phyloP scores from a whole-genome alignment of 1,140 invertebrate genomes.

The Scaptomyza pallida region DNA sequence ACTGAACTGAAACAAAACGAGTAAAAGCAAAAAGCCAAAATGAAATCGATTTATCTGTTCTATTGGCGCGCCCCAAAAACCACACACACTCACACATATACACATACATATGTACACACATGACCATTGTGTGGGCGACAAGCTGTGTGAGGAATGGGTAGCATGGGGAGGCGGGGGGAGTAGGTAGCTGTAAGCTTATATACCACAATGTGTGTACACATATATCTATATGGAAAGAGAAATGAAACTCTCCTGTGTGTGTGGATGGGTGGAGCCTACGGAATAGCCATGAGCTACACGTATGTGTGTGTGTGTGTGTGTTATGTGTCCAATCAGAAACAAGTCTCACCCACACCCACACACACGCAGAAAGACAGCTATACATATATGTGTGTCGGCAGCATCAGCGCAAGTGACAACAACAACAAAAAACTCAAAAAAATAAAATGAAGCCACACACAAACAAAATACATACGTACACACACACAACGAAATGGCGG shows the following conservation, averaged over 20 bases:
- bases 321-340: constrained; percentile 78
- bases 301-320: constrained; percentile 36
- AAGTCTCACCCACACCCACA: constrained; percentile 36
- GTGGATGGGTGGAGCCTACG: constrained; percentile 77
- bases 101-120: constrained; percentile 17
- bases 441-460: constrained; percentile 22
- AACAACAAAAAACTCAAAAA: constrained; percentile 22
- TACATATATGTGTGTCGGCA: constrained; percentile 5
- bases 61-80: constrained; percentile 53
- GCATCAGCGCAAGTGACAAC: constrained; percentile 12
- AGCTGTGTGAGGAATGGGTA: neutral
- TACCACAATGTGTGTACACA: neutral
- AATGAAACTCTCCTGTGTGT: constrained; percentile 41
- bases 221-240: constrained; percentile 43
- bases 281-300: constrained; percentile 55
- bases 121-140: constrained; percentile 43
- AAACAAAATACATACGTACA: neutral
- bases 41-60: constrained; percentile 79
- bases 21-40: constrained; percentile 44
- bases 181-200: constrained; percentile 1
- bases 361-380: constrained; percentile 14
- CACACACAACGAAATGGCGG: constrained; percentile 7
- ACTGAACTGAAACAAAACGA: constrained; percentile 20
- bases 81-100: constrained; percentile 30
- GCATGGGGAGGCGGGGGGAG: neutral